phyloP scores from a whole-genome alignment of 2,113 vertebrate species.

The Abramis brama region DNA sequence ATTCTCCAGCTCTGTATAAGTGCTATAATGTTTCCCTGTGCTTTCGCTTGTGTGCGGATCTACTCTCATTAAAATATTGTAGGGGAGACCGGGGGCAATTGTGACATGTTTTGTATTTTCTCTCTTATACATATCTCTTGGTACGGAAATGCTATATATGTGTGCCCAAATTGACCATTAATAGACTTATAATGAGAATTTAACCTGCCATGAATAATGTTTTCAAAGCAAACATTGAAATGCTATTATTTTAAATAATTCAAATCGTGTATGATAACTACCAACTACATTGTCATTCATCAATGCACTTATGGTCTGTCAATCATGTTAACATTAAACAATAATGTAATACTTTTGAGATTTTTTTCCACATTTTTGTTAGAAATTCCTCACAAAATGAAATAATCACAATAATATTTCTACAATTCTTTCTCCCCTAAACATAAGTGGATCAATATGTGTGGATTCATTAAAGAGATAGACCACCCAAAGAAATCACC shows the following conservation, averaged over 20 bases:
- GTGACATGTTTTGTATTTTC: neutral
- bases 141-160: neutral
- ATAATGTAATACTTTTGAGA: neutral
- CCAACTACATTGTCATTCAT: neutral
- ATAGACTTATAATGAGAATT: neutral
- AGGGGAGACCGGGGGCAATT: neutral
- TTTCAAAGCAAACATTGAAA: neutral
- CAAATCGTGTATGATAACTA: neutral
- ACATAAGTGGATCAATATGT: too few relatives aligned
- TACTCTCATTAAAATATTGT: slow-evolving; percentile 66
- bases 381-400: neutral
- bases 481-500: neutral
- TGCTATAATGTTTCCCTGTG: slow-evolving; percentile 56
- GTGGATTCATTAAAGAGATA: neutral
- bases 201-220: neutral
- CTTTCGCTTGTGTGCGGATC: slow-evolving; percentile 54
- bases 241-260: neutral
- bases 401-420: neutral
- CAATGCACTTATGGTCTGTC: neutral
- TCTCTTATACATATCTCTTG: neutral
- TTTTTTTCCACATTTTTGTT: neutral
- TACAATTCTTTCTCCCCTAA: neutral
- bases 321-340: neutral
- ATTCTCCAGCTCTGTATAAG: slow-evolving; percentile 48
- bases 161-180: neutral